Evolutionary conservation across 1,140 invertebrate genomes (phyloP).

Genomic region (Eurosta solidaginis): DNA sequence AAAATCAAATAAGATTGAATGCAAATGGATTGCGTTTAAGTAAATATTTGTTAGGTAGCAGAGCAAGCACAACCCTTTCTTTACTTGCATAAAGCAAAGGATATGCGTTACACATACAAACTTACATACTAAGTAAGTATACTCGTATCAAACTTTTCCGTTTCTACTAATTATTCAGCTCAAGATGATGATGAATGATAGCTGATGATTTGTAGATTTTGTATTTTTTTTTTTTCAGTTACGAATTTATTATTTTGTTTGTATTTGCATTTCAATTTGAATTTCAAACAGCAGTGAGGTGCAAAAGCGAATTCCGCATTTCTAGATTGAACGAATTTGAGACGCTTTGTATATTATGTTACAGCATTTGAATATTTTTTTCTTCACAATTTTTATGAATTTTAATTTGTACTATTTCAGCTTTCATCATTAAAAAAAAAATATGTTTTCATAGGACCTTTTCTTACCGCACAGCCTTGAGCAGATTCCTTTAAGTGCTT

Average conservation of each 20-base stretch:
- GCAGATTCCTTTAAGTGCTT: no score
- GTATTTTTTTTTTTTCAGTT: not conserved
- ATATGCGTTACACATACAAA: not conserved
- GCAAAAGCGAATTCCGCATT: not conserved
- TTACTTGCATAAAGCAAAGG: no score
- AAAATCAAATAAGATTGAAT: not conserved
- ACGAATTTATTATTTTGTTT: not conserved
- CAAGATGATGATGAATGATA: conserved; percentile 13
- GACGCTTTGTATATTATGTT: not conserved
- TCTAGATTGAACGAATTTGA: not conserved
- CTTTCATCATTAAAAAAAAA: not conserved
- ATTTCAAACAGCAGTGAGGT: not conserved
- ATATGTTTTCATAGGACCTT: conserved; percentile 14
- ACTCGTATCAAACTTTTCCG: not conserved
- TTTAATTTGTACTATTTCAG: not conserved
- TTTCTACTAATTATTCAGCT: not conserved
- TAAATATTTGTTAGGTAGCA: not conserved
- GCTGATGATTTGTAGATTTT: conserved; percentile 29
- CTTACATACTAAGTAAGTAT: not conserved
- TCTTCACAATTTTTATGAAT: no score
- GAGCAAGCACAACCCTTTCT: not conserved
- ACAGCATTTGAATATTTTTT: not conserved
- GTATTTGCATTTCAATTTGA: conserved; percentile 10
- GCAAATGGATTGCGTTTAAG: not conserved
- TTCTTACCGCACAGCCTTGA: not conserved